Base-by-base conservation (phyloP, 53 echinoderm and acorn worm genomes). In the Holothuria scabra region DNA sequence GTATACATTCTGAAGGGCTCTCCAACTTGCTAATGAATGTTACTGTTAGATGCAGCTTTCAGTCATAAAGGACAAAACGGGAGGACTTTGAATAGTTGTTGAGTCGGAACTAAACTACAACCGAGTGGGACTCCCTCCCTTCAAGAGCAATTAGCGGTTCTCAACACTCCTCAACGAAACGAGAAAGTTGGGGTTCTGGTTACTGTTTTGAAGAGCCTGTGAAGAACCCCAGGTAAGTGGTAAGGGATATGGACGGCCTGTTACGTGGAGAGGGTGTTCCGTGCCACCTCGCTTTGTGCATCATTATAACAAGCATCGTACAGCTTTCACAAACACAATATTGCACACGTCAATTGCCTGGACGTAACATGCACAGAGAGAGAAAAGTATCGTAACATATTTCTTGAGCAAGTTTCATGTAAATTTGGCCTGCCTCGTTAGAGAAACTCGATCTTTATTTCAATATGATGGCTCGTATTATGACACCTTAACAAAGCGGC, bases 11-110 rank as follows among this genome's bases (percentile, higher is more conserved):
- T 72, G 44, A 48, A 72, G 72, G 72, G 72, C 49, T 38, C 72
- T 72, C 72, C 44, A 72, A 72, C 72, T 72, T 72, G 72, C 72
- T 72, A 72, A 72, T 72, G 72, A 72, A 72, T 44, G 72, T 72
- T 46, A 26, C 72, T 46, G 72, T 72, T 44, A 72, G 72, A 72
- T 72, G 37, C 48, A 48, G 49, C 72, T 72, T 46, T 48, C 46
- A 28, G 28, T 44, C 34, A 48, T 25, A 23, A 19, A 72, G 72
- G 48, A 72, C 46, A 46, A 72, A 49, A 44, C 20, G 72, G 48
- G 26, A 48, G 26, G 34, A 72, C 46, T 41, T 28, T 38, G 44
- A 72, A 72, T 48, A 48, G 48, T 72, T 72, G 72, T 72, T 48
- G 72, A 72, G 72, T 72, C 72, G 46, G 37, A 46, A 72, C 72